Conservation (phyloP, 2,113 vertebrate species). For the Tapirus terrestris region DNA sequence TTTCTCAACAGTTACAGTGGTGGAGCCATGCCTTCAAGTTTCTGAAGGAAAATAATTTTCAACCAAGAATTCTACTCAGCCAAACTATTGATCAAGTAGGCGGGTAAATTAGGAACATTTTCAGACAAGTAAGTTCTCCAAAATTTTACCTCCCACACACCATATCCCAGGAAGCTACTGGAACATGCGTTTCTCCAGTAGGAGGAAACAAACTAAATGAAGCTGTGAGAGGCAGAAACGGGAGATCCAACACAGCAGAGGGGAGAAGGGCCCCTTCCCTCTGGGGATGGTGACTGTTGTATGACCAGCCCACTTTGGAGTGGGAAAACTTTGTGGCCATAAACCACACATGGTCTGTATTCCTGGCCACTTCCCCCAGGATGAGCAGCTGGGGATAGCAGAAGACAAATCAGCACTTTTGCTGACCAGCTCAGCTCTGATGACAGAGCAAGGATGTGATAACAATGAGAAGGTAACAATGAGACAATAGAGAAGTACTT, state of each 20-base stretch:
- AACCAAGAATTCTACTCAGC: background rate
- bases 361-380: background rate
- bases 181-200: background rate
- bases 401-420: background rate
- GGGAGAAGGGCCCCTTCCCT: background rate
- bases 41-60: background rate
- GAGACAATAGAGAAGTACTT: background rate
- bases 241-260: background rate
- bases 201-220: background rate
- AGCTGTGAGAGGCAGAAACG: background rate
- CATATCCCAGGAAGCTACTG: background rate
- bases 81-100: conserved; percentile 1
- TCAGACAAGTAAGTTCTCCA: conserved; percentile 2
- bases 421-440: background rate
- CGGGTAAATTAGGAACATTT: conserved; percentile 25
- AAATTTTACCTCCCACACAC: conserved; percentile 34
- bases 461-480: background rate
- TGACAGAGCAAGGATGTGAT: background rate
- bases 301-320: background rate
- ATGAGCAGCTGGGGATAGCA: background rate
- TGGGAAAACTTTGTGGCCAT: background rate
- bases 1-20: background rate
- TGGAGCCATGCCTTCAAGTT: background rate
- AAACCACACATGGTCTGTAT: background rate
- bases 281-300: background rate